phyloP scores from a whole-genome alignment of 2,113 vertebrate genomes.

The Lates calcarifer region DNA sequence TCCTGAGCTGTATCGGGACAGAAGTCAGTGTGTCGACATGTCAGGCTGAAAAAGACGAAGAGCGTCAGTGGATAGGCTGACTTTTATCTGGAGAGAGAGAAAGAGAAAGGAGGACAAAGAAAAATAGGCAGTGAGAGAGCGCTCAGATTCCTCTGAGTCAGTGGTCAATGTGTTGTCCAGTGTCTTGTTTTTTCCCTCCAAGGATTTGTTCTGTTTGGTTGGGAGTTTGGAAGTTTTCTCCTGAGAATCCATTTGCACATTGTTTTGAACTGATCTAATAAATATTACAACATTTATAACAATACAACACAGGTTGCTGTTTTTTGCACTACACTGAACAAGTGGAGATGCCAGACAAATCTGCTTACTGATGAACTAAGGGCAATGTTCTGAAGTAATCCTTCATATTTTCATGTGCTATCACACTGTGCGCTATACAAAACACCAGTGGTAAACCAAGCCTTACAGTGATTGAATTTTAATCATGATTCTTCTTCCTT shows the following conservation, averaged over 20 bases:
- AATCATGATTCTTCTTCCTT: not conserved
- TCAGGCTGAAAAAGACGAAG: conserved; percentile 42
- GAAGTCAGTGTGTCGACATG: conserved; percentile 58
- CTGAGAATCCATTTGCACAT: not conserved
- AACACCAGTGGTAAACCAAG: not conserved
- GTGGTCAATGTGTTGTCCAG: conserved; percentile 31
- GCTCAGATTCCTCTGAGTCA: conserved; percentile 40
- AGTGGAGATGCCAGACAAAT: not conserved
- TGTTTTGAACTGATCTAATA: not conserved
- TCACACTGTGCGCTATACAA: too few species aligned
- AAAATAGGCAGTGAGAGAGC: conserved; percentile 4
- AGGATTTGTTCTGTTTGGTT: not conserved
- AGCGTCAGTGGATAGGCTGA: conserved; percentile 33
- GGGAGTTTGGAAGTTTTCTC: not conserved
- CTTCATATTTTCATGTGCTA: not conserved
- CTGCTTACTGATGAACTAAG: not conserved
- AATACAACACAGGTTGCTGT: not conserved
- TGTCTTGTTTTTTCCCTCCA: conserved; percentile 9
- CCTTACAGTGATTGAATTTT: not conserved
- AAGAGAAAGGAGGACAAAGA: conserved; percentile 18
- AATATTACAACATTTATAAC: not conserved
- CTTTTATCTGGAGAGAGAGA: conserved; percentile 30
- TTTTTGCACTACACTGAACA: not conserved
- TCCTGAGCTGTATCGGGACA: conserved; percentile 58
- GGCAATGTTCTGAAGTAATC: not conserved